Percentiles rank a stretch among this genome's conserved stretches.
Evolutionary conservation across 2,113 vertebrate species (phyloP).

Genomic region (Lepus europaeus): DNA sequence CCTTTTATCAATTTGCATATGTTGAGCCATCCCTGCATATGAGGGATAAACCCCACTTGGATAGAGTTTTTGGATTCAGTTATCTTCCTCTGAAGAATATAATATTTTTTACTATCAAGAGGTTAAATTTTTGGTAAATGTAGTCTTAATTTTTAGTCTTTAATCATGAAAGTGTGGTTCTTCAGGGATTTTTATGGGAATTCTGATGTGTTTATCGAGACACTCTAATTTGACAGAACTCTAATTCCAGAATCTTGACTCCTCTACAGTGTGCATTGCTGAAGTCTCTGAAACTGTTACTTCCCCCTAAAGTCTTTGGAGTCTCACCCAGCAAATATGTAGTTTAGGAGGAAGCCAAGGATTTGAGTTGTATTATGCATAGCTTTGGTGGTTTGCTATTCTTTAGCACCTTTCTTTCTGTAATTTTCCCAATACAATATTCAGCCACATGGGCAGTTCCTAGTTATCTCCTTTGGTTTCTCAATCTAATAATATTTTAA

Average conservation of each 20-base stretch:
- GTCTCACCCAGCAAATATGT: not conserved
- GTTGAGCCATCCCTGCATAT: no score
- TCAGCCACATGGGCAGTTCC: not conserved
- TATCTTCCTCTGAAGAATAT: not conserved
- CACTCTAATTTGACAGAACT: not conserved
- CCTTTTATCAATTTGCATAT: no score
- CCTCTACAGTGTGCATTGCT: not conserved
- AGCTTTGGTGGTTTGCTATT: not conserved
- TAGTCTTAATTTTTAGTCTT: not conserved
- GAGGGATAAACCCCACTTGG: no score
- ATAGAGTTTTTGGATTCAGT: not conserved
- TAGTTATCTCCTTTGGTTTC: not conserved
- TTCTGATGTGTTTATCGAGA: not conserved
- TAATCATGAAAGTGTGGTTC: not conserved
- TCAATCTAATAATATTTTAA: not conserved
- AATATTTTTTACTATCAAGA: not conserved
- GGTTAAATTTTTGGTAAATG: constrained; percentile 21
- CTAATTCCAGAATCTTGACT: constrained; percentile 1
- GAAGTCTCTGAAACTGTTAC: not conserved
- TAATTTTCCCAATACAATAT: not conserved
- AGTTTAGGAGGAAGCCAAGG: not conserved
- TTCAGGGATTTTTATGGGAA: constrained; percentile 11
- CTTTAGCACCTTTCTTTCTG: not conserved
- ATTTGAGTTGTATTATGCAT: not conserved
- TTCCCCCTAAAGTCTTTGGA: not conserved